Evolutionary conservation across 2,113 vertebrate species (phyloP), one percentile per base, ranked within the genome.

Genomic region (Heptranchias perlo): DNA sequence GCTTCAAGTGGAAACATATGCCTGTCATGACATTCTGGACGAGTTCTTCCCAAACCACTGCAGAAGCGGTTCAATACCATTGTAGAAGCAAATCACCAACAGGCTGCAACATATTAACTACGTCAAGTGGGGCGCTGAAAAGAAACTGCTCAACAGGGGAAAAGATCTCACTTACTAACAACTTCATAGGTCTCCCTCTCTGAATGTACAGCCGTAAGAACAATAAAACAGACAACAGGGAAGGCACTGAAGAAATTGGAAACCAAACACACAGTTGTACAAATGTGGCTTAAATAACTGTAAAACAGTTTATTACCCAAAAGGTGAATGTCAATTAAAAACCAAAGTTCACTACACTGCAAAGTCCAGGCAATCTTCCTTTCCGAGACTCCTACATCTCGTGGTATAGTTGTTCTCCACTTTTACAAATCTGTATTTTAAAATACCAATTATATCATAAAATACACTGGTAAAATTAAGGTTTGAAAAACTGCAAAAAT

Each of bases 201-300:
- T 95, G 64, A 95, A 95, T 69, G 44, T 35, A 95, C 4, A 69
- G 64, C 39, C 31, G n/a, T 25, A 49, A 95, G 44, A 16, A 95
- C 31, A 44, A 58, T 82, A 82, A 93, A 62, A 62, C 89, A 93
- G 89, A 93, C 89, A 95, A 95, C 65, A 95, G 49, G 69, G 94
- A 95, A 95, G 94, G 94, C 94, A 95, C 94, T 95, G 94, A 95
- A 94, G 39, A 65, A 94, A 94, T 69, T 49, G 47, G 64, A 95
- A 94, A 95, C 65, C 64, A 95, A 95, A 47, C 64, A 65, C 23
- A 95, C 94, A 95, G 64, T 73, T 95, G 64, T 95, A 95, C 65
- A 73, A 95, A 69, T 67, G 65, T 73, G 44, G 47, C 94, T 95
- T 31, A 95, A 95, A 95, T 95, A 95, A 69, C 65, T 67, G 93